Evolutionary conservation across 2,797 vertebrate genomes (phyloP), one percentile per base, ranked within the genome.

Genomic region (Gallinago solitaria): DNA sequence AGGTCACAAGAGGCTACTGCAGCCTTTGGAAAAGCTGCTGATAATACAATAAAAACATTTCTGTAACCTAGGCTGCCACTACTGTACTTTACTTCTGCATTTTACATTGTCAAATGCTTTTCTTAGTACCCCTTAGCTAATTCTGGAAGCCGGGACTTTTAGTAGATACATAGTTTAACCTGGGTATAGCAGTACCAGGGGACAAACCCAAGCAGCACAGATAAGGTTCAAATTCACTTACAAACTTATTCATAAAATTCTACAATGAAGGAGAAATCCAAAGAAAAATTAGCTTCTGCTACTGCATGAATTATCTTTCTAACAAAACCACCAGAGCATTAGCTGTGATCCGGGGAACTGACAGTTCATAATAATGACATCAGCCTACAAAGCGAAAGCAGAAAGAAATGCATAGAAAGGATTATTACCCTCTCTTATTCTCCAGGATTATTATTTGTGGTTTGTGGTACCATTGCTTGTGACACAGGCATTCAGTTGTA

Each of bases 331-430:
- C 47, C 51, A 47, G 67, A 86, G 75, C 17, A 0, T 93, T 93
- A 97, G 78, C 67, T 71, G 47, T 84, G 90, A 95, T 92, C 67
- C 87, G 76, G 93, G 80, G 79, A 95, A 93, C 73, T 80, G 93
- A 95, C 92, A 89, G 77, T 90, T 96, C 83, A 67, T 94, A 91
- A 94, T 92, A 85, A 90, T 94, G 90, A 89, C 83, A 93, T 96
- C 93, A 93, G 67, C 41, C 89, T 89, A 69, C 76, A 95, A 96
- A 95, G 57, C 24, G 69, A 95, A 93, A 80, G 39, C 69, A 91
- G 51, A 91, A 91, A 93, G 69, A 88, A 95, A 86, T 61, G 39
- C 65, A 60, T 25, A 80, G 83, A 89, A 96, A 92, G 69, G 59
- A 94, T 95, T 80, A 93, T 95, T 91, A 94, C 90, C 78, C 41